A percentile compares a stretch with the other conserved stretches of the same genome.
Evolutionary conservation across 2,797 vertebrate species (phyloP).

Genomic region (Microctenopoma stevenorrisi): DNA sequence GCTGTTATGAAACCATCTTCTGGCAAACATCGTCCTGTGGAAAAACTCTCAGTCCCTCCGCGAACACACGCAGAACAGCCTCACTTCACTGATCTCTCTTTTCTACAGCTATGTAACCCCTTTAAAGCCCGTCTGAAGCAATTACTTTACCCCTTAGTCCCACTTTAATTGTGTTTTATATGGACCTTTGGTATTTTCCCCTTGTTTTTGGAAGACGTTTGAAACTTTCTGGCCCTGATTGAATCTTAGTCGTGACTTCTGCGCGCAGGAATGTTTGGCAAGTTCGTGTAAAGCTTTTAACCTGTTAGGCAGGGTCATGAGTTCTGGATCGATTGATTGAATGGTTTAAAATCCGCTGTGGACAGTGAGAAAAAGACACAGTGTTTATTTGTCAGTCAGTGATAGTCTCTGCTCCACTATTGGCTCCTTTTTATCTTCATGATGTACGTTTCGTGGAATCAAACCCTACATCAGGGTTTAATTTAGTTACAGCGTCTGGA

Average conservation of each 20-base stretch:
- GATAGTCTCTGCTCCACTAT: too few relatives aligned
- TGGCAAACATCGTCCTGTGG: conserved; percentile 28
- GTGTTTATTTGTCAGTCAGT: too few relatives aligned
- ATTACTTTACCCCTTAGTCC: background rate
- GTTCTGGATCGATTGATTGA: background rate
- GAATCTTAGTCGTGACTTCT: background rate
- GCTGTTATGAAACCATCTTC: conserved; percentile 31
- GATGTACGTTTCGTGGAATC: too few relatives aligned
- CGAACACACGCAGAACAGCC: background rate
- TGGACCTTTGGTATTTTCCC: background rate
- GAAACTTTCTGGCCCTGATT: background rate
- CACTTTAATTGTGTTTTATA: background rate
- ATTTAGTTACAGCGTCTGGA: too few relatives aligned
- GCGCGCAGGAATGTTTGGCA: conserved; percentile 7
- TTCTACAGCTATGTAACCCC: background rate
- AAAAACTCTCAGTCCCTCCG: conserved; percentile 8
- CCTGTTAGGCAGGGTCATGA: background rate
- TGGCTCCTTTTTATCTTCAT: too few relatives aligned
- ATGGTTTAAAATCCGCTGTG: too few relatives aligned
- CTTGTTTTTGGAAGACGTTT: background rate
- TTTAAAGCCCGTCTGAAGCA: background rate
- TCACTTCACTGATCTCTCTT: background rate
- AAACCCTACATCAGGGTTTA: too few relatives aligned
- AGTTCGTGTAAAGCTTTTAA: background rate
- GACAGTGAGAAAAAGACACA: too few relatives aligned